A percentile compares a stretch with the other conserved stretches of the same genome.
Conservation (phyloP, 2,888 invertebrate species). For the Alviniconcha strummeri region DNA sequence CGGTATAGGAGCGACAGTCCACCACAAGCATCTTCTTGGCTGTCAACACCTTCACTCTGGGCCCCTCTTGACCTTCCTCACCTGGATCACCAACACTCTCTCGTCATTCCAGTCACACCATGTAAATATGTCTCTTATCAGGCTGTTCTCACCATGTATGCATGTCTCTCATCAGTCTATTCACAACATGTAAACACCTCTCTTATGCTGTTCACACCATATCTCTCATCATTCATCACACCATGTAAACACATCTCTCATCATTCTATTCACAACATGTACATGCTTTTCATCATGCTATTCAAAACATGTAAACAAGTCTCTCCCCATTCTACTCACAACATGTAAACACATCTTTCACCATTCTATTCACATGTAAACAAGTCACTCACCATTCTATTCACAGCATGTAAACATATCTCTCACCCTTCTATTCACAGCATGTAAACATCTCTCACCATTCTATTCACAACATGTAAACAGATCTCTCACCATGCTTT, state of each 20-base stretch:
- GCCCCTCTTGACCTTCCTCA: constrained; percentile 10
- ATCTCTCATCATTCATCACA: too few relatives aligned
- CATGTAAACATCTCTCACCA: too few relatives aligned
- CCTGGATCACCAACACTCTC: neutral
- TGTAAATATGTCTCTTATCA: neutral
- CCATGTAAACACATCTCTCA: neutral
- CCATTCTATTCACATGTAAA: too few relatives aligned
- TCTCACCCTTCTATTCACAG: too few relatives aligned
- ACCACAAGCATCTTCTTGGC: constrained; percentile 87
- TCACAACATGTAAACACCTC: neutral
- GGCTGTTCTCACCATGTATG: neutral
- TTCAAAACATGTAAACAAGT: too few relatives aligned
- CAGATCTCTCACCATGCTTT: too few relatives aligned
- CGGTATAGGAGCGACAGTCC: constrained; percentile 96
- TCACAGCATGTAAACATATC: too few relatives aligned
- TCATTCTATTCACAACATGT: neutral
- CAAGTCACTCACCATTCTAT: too few relatives aligned
- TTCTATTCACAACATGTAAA: too few relatives aligned
- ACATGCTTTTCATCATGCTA: neutral
- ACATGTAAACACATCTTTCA: too few relatives aligned
- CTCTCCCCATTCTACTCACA: too few relatives aligned
- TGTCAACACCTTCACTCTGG: constrained; percentile 13
- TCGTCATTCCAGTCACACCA: neutral
- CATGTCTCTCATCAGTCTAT: neutral
- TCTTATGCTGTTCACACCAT: too few relatives aligned